Percentiles rank a stretch among this genome's conserved stretches.
These are phyloP conservation scores for Limnephilus auricula DNA, from an alignment of 2,888 invertebrate genomes.

Conservation along the genomic window DNA sequence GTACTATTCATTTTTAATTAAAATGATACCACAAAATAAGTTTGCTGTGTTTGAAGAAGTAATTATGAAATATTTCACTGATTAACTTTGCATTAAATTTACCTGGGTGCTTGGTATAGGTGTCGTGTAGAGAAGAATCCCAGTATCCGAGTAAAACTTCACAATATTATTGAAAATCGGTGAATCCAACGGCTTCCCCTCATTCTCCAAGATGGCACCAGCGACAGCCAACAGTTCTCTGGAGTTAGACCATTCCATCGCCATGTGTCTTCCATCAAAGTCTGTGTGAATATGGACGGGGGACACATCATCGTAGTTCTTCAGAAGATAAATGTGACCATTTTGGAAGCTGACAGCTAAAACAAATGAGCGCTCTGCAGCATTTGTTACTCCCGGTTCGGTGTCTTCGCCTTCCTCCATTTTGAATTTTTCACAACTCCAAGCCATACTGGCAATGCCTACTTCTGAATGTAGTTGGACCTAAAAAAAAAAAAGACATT, in stretches of 20 bases:
- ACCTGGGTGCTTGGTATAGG: conserved; percentile 88
- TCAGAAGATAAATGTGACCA: conserved; percentile 92
- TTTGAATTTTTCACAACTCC: conserved; percentile 98
- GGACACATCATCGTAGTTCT: conserved; percentile 95
- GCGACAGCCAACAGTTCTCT: conserved; percentile 94
- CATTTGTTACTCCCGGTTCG: conserved; percentile 78
- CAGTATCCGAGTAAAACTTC: conserved; percentile 94
- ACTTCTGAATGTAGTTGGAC: conserved; percentile 92
- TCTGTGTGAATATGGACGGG: conserved; percentile 91
- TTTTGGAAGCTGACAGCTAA: conserved; percentile 93
- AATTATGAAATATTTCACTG: background rate
- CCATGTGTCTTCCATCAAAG: conserved; percentile 86
- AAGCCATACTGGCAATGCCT: conserved; percentile 93
- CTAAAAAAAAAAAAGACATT: conserved; percentile 67
- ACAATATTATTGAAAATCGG: conserved; percentile 87
- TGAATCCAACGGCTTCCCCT: conserved; percentile 70
- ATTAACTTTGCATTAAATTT: conserved; percentile 58
- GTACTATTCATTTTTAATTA: too few species aligned
- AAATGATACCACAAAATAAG: too few species aligned
- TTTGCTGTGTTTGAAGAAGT: too few species aligned
- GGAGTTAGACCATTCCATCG: conserved; percentile 98
- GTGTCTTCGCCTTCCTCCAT: conserved; percentile 95
- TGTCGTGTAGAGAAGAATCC: conserved; percentile 88
- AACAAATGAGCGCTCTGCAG: conserved; percentile 83
- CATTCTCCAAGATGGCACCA: conserved; percentile 79